Conservation (phyloP, 2,797 vertebrate species). For the Falco rusticolus region DNA sequence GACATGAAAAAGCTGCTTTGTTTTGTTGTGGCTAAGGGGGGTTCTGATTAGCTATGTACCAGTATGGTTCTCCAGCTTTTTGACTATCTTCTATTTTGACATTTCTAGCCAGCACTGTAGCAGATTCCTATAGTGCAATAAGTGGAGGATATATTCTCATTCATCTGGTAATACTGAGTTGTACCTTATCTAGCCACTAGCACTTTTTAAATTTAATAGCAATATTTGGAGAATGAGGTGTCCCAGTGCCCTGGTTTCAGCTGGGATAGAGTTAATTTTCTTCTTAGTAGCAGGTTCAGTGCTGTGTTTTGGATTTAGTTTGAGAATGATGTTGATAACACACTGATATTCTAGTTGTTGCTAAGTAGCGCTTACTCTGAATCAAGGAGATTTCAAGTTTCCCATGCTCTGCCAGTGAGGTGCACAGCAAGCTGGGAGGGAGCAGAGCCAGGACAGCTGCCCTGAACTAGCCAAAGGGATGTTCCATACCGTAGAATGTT, state of each 20-base stretch:
- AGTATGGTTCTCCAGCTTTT: accelerated
- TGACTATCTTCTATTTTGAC: neutral
- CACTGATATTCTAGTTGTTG: no score
- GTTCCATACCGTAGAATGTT: no score
- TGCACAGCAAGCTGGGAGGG: no score
- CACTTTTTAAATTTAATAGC: neutral
- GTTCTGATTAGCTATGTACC: neutral
- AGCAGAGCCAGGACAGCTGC: no score
- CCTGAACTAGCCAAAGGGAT: no score
- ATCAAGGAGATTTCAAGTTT: no score
- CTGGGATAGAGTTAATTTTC: no score
- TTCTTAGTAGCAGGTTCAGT: no score
- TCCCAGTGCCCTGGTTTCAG: neutral
- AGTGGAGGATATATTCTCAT: neutral
- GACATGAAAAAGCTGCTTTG: neutral
- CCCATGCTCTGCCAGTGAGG: no score
- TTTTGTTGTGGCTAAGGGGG: neutral
- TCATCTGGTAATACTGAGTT: neutral
- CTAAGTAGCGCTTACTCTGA: no score
- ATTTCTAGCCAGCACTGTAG: neutral
- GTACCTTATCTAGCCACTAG: neutral
- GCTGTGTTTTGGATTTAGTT: no score
- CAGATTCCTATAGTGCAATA: neutral
- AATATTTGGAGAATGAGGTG: neutral
- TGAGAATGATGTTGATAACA: no score